Base-by-base conservation (phyloP, 2,113 vertebrate genomes). In the Corvus hawaiiensis region DNA sequence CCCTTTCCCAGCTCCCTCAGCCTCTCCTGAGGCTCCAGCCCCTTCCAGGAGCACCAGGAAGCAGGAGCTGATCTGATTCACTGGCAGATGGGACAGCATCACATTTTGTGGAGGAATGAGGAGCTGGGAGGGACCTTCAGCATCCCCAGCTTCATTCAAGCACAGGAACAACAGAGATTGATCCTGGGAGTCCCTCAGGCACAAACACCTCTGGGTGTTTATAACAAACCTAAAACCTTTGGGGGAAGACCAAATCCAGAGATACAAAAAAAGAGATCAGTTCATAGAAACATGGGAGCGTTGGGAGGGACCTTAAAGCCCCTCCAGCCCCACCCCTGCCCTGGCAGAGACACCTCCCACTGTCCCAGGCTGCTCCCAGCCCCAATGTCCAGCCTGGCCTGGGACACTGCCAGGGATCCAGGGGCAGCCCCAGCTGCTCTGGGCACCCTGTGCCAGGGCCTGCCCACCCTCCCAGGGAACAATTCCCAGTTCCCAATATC, bases 151-250 rank as follows among this genome's bases (percentile, higher is more conserved):
- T 62, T 61, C 24, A 2, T 14, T 73, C 20, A 52, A 52, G 43
- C 27, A 37, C 0, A 1, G 43, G 10, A 9, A 21, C 0, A 7
- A 13, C 18, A 16, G 58, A 56, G 32, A 27, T 64, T 48, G 21
- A 30, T 13, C 39, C 84, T 24, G 58, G 30, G 18, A 43, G 33
- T 37, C 9, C 5, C 9, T 28, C 18, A 26, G 68, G n/a, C 73
- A 37, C 63, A 39, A 35, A 46, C 21, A 7, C 26, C 35, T 22
- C 28, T 23, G 1, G 0, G 23, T 28, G 58, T 30, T 89, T 46
- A 5, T 11, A 48, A 30, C 16, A 24, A 56, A 48, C 32, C 11
- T 32, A 6, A 71, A 75, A 26, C 8, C 33, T 68, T 46, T 0
- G 3, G 46, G 6, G 6, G 30, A 74, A 80, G 59, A 61, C 10